These are phyloP conservation scores for Hystrix cristata DNA, from an alignment of 2,113 vertebrate species.

Conservation along the genomic window DNA sequence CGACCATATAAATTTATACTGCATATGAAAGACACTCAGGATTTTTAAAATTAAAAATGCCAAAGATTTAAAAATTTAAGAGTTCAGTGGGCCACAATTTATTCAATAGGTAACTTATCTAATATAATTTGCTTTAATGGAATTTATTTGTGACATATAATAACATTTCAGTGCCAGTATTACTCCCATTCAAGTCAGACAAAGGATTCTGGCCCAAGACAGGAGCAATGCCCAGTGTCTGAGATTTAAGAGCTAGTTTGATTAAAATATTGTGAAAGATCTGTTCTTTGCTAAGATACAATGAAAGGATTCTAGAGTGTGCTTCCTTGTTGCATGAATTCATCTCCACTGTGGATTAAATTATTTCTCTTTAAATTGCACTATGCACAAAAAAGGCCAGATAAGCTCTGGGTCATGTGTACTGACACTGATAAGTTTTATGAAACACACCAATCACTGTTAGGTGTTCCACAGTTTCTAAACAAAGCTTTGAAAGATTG, in stretches of 20 bases:
- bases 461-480: neutral
- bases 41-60: neutral
- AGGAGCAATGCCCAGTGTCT: neutral
- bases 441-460: neutral
- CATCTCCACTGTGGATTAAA: neutral
- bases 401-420: neutral
- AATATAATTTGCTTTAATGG: conserved; percentile 8
- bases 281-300: neutral
- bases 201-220: neutral
- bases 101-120: neutral
- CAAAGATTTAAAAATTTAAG: neutral
- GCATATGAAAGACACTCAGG: conserved; percentile 74
- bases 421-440: neutral
- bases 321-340: conserved; percentile 8
- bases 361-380: conserved; percentile 16
- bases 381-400: neutral
- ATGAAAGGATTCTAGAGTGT: neutral
- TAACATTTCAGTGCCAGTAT: neutral
- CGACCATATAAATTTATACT: conserved; percentile 79
- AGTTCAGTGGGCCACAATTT: neutral
- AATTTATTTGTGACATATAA: neutral
- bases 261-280: neutral
- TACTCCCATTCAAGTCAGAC: neutral
- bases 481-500: neutral
- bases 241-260: conserved; percentile 22